These are phyloP conservation scores for Bryconaethiops microstoma DNA, from an alignment of 2,797 vertebrate genomes.

Conservation along the genomic window DNA sequence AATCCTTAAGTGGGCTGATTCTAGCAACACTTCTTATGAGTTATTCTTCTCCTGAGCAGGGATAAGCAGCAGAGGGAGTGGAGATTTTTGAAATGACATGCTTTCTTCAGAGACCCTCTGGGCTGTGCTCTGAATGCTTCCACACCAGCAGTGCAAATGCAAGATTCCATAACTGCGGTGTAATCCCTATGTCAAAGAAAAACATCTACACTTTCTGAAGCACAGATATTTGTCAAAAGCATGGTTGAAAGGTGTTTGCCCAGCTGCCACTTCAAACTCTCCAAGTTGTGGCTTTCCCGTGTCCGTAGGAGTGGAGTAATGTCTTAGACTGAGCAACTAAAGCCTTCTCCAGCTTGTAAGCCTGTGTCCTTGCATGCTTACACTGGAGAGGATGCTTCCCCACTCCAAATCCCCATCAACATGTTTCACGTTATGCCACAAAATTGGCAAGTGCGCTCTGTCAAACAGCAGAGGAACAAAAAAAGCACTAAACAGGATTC, in stretches of 20 bases:
- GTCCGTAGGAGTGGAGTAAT: slow-evolving; percentile 26
- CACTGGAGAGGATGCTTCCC: slow-evolving; percentile 28
- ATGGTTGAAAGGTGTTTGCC: slow-evolving; percentile 19
- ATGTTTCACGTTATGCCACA: slow-evolving; percentile 51
- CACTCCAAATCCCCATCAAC: slow-evolving; percentile 53
- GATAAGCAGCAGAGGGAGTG: not conserved
- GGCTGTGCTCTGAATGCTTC: not conserved
- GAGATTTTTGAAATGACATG: not conserved
- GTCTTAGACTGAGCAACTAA: slow-evolving; percentile 38
- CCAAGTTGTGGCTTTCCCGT: slow-evolving; percentile 12
- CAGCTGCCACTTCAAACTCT: slow-evolving; percentile 5
- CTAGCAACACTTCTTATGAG: not conserved
- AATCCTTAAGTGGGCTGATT: not conserved
- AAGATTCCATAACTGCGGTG: not conserved
- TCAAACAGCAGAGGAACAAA: slow-evolving; percentile 5
- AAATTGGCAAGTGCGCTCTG: slow-evolving; percentile 39
- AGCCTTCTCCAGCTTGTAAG: slow-evolving; percentile 43
- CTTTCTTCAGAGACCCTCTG: not conserved
- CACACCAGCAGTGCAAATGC: slow-evolving; percentile 7
- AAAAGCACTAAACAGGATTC: slow-evolving; percentile 12
- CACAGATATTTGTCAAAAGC: slow-evolving; percentile 9
- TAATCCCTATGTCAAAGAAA: slow-evolving; percentile 4
- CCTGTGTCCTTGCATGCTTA: slow-evolving; percentile 48
- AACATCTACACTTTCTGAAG: slow-evolving; percentile 4
- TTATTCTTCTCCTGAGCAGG: not conserved